phyloP scores from a whole-genome alignment of 2,888 invertebrate genomes.

The Metacarcinus magister region DNA sequence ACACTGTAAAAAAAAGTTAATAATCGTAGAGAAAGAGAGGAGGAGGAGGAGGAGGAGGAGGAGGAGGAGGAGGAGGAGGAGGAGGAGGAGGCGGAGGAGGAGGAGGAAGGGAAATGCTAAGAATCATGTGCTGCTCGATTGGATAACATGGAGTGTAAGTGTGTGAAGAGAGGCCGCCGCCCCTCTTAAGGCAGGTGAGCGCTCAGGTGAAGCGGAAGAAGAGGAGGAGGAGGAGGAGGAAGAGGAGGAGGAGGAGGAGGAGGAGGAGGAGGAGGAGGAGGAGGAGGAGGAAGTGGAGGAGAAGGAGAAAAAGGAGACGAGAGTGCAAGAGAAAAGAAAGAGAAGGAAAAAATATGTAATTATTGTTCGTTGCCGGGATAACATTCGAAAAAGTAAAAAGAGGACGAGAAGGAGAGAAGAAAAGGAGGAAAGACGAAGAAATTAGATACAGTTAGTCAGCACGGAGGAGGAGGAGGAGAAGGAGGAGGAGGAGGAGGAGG shows the following conservation, averaged over 20 bases:
- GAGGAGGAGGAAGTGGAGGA: background rate
- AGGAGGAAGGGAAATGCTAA: background rate
- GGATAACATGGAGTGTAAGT: background rate
- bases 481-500: background rate
- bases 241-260: background rate
- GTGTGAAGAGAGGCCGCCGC: background rate
- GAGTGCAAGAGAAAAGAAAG: background rate
- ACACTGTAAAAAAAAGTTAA: background rate
- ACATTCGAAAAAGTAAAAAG: background rate
- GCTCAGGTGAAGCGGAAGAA: background rate
- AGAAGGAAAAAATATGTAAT: background rate
- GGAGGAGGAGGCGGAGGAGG: slow-evolving; percentile 7
- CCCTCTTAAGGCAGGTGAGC: slow-evolving; percentile 28
- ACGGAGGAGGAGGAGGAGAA: background rate
- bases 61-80: slow-evolving; percentile 8
- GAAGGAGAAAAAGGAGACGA: background rate
- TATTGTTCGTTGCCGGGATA: background rate
- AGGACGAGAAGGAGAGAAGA: background rate
- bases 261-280: background rate
- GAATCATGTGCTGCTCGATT: background rate
- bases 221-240: background rate
- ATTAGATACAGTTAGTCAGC: slow-evolving; percentile 22
- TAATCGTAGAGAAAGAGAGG: background rate
- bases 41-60: background rate
- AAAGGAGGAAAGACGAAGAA: background rate